A percentile compares a stretch with the other conserved stretches of the same genome.
phyloP scores from a whole-genome alignment of 2,113 vertebrate species.

The Dipodomys merriami region DNA sequence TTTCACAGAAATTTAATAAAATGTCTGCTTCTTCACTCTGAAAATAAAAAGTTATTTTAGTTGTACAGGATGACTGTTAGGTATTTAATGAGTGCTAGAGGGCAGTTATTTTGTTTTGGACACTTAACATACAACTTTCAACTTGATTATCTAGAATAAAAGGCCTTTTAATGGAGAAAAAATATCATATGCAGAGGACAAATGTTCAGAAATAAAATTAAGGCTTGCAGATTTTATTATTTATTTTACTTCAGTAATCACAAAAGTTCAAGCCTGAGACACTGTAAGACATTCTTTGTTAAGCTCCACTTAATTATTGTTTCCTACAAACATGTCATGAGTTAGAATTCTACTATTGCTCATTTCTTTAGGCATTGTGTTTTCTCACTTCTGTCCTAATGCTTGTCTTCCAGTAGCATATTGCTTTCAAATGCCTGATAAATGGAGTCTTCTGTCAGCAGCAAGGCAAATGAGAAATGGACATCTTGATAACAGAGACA shows the following conservation, averaged over 20 bases:
- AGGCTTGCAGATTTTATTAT: not conserved
- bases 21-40: not conserved
- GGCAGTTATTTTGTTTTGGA: not conserved
- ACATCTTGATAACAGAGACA: conserved; percentile 61
- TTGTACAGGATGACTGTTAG: not conserved
- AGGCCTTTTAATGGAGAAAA: not conserved
- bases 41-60: not conserved
- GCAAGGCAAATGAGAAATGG: conserved; percentile 66
- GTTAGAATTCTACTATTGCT: not conserved
- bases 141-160: not conserved
- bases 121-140: conserved; percentile 1
- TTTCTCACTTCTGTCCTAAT: conserved; percentile 59
- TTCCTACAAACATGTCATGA: not conserved
- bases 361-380: not conserved
- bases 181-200: not conserved
- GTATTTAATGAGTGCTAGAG: not conserved
- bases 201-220: not conserved
- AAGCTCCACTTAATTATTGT: not conserved
- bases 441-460: conserved; percentile 65
- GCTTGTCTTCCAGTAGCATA: conserved; percentile 55
- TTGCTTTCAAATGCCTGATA: conserved; percentile 73
- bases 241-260: not conserved
- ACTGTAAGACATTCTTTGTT: not conserved
- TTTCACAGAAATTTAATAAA: conserved; percentile 41
- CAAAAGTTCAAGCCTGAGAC: not conserved